Base-by-base conservation (phyloP, 2,888 invertebrate species). In the Drosophila percnosoma region DNA sequence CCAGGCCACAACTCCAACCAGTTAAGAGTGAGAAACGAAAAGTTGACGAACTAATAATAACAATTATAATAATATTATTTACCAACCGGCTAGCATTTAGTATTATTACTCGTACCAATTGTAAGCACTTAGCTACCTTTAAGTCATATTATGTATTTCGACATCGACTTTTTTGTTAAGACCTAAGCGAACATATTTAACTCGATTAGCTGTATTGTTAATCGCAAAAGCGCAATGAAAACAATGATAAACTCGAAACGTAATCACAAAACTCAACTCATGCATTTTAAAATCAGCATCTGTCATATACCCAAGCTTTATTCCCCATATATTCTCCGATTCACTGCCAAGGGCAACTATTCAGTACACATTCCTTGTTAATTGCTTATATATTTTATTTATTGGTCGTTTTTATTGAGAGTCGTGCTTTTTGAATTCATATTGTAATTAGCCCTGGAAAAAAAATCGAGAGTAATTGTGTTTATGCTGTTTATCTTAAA, bases 101-200 rank as follows among this genome's bases (percentile, higher is more conserved):
- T 83, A 76, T 79, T 88, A 68, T 80, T 72, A 75, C 36, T 51
- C 27, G 18, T 63, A 71, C 31, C 67, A 58, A 54, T 54, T 69
- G 27, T 83, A 84, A 83, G 68, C 53, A 78, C 61, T 15, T 61
- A 67, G 65, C n/a, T 79, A 73, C 42, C 61, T 75, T 64, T 83
- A 90, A 90, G 80, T 65, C 67, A 63, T 67, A 48, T 69, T 70
- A 36, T 69, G 72, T 72, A 60, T 78, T 63, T 58, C 29, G 57
- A 40, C 62, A 74, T 67, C 68, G 68, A 74, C 75, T 69, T 78
- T 73, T 49, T 27, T 49, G 10, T 42, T 73, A 70, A 69, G 82
- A 82, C 86, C 76, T 85, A 59, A 75, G 51, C 42, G 24, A 15
- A 31, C n/a, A 29, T 59, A 65, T 48, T 62, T 40, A 29, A 64